Base-by-base conservation (phyloP, 2,113 vertebrate genomes). In the Cranoglanis bouderius region DNA sequence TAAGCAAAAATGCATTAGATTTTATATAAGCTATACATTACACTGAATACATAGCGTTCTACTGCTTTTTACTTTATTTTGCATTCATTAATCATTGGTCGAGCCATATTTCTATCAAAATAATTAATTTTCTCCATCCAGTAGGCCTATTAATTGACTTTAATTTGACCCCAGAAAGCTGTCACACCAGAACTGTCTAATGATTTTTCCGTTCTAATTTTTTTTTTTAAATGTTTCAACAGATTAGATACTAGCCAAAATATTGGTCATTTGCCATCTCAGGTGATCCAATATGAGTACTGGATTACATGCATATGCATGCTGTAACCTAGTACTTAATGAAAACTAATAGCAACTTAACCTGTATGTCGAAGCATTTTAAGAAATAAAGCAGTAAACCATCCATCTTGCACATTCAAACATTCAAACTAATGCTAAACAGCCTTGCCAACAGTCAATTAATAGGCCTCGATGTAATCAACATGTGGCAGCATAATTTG, bases 1-100 rank as follows among this genome's bases (percentile, higher is more conserved):
- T 94, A 91, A 85, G 91, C 53, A 91, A 91, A 89, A 90, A 91
- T 91, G 94, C 18, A 32, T 88, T 57, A 77, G 10, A 2, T 32
- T 49, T n/a, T 40, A 65, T 40, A 84, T 59, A 83, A 8, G 26
- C 16, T 72, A 81, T 63, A 49, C 46, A 81, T 40, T 70, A 65
- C 75, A 78, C 32, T 18, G 29, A 70, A 46, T 35, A 16, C 75
- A 38, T 53, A 86, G 53, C 75, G 16, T 81, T 90, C 85, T 3
- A 90, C 21, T 82, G 51, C 16, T 21, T 46, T 5, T 46, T 16
- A 49, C 14, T n/a, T 51, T 78, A 43, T 1, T 12, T 12, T 75
- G 40, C 26, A 46, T 21, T 26, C 6, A 19, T 40, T 5, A 77
- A 14, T 49, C 24, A 77, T 14, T 29, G 9, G 24, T 29, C 5